These are phyloP conservation scores for Leucosticte australis DNA, from an alignment of 2,113 vertebrate genomes.

Conservation along the genomic window DNA sequence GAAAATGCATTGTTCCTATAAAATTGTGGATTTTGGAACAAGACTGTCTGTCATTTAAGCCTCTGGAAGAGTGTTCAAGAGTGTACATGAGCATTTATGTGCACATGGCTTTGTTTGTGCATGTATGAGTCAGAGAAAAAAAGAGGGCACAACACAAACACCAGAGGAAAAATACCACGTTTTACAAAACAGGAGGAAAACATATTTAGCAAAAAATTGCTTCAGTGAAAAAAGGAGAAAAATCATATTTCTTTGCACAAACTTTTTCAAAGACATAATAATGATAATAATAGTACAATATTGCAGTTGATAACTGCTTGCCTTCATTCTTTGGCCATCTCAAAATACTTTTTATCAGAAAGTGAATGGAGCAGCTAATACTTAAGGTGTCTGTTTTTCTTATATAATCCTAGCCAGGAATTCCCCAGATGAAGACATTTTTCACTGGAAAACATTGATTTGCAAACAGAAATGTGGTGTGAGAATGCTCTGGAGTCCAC, in stretches of 20 bases:
- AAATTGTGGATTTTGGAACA: not conserved
- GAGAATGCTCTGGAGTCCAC: not conserved
- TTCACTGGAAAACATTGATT: not conserved
- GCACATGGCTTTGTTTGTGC: not conserved
- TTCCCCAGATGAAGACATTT: not conserved
- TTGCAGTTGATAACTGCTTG: not conserved
- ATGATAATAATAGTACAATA: not conserved
- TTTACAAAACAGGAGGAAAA: not conserved
- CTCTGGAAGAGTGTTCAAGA: not conserved
- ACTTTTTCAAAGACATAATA: not conserved
- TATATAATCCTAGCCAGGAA: not conserved
- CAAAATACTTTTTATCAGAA: not conserved
- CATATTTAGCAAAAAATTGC: not conserved
- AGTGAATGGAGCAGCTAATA: not conserved
- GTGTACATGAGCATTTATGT: not conserved
- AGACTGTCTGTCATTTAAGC: not conserved
- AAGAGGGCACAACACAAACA: not conserved
- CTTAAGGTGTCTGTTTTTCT: not conserved
- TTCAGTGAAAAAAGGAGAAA: not conserved
- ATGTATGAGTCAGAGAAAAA: not conserved
- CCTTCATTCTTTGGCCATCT: not conserved
- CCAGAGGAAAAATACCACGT: not conserved
- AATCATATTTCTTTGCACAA: not conserved
- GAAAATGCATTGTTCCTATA: not conserved
- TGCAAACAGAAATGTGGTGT: not conserved